Conservation (phyloP, 1,140 invertebrate genomes). For the Listronotus oregonensis region DNA sequence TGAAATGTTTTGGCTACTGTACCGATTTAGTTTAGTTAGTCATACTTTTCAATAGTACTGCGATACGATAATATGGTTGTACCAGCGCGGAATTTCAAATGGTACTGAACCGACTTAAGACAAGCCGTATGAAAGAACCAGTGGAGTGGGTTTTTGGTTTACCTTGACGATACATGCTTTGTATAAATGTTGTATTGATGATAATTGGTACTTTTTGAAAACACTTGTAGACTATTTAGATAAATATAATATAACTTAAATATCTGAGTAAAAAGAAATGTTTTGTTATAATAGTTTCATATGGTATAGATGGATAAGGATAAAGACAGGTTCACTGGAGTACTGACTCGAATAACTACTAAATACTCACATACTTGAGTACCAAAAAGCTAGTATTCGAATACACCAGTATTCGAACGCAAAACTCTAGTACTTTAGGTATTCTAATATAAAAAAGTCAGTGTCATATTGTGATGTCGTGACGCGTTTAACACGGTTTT, state of each 20-base stretch:
- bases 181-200: not conserved
- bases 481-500: no score
- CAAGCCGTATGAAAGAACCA: slow-evolving; percentile 8
- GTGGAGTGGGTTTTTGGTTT: slow-evolving; percentile 23
- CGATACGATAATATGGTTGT: slow-evolving; percentile 1
- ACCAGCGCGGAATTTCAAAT: slow-evolving; percentile 17
- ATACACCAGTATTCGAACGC: no score
- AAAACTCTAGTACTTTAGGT: no score
- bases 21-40: slow-evolving; percentile 26
- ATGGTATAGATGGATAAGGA: no score
- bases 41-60: slow-evolving; percentile 17
- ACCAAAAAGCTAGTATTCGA: no score
- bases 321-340: no score
- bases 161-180: slow-evolving; percentile 16
- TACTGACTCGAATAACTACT: no score
- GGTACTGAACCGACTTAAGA: slow-evolving; percentile 17
- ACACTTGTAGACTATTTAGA: not conserved
- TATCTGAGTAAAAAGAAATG: no score
- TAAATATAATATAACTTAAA: not conserved
- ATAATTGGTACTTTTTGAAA: slow-evolving; percentile 10
- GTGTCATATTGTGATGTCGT: no score
- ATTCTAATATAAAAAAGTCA: no score
- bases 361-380: no score
- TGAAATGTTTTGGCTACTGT: slow-evolving; percentile 25
- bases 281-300: no score